Conservation (phyloP, 2,113 vertebrate genomes). For the Barnardius zonarius region DNA sequence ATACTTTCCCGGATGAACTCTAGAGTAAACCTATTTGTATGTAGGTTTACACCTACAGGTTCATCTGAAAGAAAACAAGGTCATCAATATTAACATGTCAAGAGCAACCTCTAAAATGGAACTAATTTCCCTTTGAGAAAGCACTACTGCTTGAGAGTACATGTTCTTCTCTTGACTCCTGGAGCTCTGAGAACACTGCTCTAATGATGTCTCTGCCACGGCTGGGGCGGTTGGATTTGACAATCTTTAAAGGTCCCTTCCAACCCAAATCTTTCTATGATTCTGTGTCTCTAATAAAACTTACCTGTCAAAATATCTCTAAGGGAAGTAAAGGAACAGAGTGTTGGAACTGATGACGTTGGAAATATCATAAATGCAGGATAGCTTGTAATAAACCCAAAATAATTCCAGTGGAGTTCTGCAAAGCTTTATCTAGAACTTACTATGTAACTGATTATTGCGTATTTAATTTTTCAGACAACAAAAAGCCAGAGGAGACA, state of each 20-base stretch:
- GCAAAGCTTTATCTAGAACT: background rate
- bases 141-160: background rate
- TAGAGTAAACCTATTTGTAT: background rate
- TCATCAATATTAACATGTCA: background rate
- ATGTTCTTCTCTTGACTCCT: background rate
- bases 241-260: background rate
- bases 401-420: background rate
- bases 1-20: background rate
- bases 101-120: background rate
- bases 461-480: background rate
- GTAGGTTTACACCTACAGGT: background rate
- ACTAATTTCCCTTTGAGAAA: background rate
- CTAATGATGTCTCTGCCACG: background rate
- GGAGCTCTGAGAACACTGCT: background rate
- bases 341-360: background rate
- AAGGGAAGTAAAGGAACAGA: background rate
- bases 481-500: background rate
- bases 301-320: background rate
- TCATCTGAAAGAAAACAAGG: background rate
- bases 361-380: background rate
- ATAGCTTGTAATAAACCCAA: background rate
- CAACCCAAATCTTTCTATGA: background rate
- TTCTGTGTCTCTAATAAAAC: background rate
- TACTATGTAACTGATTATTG: background rate
- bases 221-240: background rate